Evolutionary conservation across 2,113 vertebrate genomes (phyloP), one percentile per base, ranked within the genome.

Genomic region (Ibidorhyncha struthersii): DNA sequence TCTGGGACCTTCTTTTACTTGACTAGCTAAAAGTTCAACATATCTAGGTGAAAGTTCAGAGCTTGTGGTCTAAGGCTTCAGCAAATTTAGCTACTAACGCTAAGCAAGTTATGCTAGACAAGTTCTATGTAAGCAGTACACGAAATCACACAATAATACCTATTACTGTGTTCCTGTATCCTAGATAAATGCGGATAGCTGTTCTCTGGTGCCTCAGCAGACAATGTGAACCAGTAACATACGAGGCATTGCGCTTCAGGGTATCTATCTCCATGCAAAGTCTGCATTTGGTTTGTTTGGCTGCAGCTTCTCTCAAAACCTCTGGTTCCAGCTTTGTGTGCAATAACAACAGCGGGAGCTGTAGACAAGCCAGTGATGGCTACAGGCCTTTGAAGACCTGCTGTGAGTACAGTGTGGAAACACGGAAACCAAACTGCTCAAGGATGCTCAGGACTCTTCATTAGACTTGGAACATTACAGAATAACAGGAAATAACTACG

Each of bases 191-290:
- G 27, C 16, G 59, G 21, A 30, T 9, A 45, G 20, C 14, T 69
- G 18, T 83, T 86, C 16, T 40, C n/a, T 26, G 32, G 30, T 77
- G 34, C 17, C 34, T 58, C 45, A 45, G 49, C 25, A 50, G 38
- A n/a, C 0, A 0, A 29, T 18, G 23, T 17, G 41, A 70, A 63
- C 11, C 12, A 36, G 6, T 22, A 67, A 45, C 8, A 66, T 5
- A 14, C 21, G 18, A 65, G 30, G 23, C 7, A 40, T 25, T 8
- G 2, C 30, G 15, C 25, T 66, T 61, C 55, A 53, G 25, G 10
- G 9, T 43, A 9, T 32, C 41, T 43, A 9, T 32, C 41, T 70
- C 61, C 23, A 23, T 22, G 32, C 8, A 27, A 78, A 77, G 13
- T 9, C 41, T 76, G 7, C 8, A 2, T 77, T 59, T 55, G 19